These are phyloP conservation scores for Blomia tropicalis DNA, from an alignment of 2,888 invertebrate species.

Conservation along the genomic window DNA sequence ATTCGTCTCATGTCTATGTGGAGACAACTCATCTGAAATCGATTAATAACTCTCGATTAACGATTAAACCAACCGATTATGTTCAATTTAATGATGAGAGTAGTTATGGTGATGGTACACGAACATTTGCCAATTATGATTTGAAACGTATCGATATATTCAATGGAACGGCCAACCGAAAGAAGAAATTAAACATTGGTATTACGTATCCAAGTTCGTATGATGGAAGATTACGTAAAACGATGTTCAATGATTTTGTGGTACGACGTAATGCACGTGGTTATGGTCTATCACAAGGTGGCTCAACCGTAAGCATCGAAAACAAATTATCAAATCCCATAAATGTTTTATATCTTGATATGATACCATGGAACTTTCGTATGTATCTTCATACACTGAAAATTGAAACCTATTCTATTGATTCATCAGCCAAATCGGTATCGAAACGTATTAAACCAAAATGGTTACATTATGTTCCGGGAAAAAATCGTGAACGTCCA, in stretches of 20 bases:
- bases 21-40: slow-evolving; percentile 49
- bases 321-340: slow-evolving; percentile 45
- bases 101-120: slow-evolving; percentile 39
- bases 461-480: slow-evolving; percentile 43
- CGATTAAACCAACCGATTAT: slow-evolving; percentile 45
- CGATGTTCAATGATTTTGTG: slow-evolving; percentile 38
- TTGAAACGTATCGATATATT: slow-evolving; percentile 37
- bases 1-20: slow-evolving; percentile 59
- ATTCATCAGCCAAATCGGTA: not conserved
- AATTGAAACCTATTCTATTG: slow-evolving; percentile 45
- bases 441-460: slow-evolving; percentile 22
- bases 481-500: slow-evolving; percentile 61
- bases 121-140: slow-evolving; percentile 50
- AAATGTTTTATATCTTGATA: slow-evolving; percentile 66
- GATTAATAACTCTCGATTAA: slow-evolving; percentile 47
- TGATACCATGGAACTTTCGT: slow-evolving; percentile 54
- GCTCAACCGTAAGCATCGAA: slow-evolving; percentile 53
- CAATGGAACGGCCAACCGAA: not conserved
- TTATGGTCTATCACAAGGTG: slow-evolving; percentile 77
- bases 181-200: slow-evolving; percentile 10
- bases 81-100: slow-evolving; percentile 50
- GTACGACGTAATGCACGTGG: slow-evolving; percentile 52
- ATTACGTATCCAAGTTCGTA: slow-evolving; percentile 10
- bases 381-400: slow-evolving; percentile 73
- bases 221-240: not conserved